Evolutionary conservation across 2,113 vertebrate genomes (phyloP).

Genomic region (Pteropus alecto): DNA sequence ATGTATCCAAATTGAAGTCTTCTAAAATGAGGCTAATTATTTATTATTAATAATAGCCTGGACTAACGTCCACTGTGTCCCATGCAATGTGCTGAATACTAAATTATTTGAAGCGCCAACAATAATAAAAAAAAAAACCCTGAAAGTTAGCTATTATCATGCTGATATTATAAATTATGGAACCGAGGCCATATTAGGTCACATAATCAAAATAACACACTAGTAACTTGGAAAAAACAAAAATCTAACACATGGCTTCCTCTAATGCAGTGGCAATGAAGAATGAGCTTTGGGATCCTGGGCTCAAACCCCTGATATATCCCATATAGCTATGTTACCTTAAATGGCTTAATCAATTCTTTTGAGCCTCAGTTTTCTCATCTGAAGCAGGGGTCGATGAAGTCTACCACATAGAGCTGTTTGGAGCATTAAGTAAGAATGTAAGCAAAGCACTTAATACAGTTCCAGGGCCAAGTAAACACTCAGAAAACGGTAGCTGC

Average conservation of each 20-base stretch:
- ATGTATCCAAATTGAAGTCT: background rate
- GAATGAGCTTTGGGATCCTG: background rate
- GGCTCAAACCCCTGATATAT: background rate
- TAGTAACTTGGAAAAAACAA: background rate
- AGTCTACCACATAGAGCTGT: background rate
- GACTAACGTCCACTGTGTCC: background rate
- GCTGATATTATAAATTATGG: background rate
- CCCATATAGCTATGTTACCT: background rate
- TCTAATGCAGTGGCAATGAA: background rate
- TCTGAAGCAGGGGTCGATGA: background rate
- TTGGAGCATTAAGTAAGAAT: background rate
- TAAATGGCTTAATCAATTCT: background rate
- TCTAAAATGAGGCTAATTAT: background rate
- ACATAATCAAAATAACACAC: background rate
- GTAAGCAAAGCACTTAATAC: too few relatives aligned
- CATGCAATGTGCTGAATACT: background rate
- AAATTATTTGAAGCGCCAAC: background rate
- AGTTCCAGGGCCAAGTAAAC: background rate
- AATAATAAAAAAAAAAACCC: background rate
- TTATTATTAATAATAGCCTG: slow-evolving; percentile 17
- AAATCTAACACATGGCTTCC: background rate
- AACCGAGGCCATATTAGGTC: background rate
- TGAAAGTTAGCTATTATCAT: background rate
- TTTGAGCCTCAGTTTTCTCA: background rate
- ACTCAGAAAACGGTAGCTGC: background rate